Evolutionary conservation across 2,797 vertebrate genomes (phyloP), one percentile per base, ranked within the genome.

Genomic region (Falco columbarius): DNA sequence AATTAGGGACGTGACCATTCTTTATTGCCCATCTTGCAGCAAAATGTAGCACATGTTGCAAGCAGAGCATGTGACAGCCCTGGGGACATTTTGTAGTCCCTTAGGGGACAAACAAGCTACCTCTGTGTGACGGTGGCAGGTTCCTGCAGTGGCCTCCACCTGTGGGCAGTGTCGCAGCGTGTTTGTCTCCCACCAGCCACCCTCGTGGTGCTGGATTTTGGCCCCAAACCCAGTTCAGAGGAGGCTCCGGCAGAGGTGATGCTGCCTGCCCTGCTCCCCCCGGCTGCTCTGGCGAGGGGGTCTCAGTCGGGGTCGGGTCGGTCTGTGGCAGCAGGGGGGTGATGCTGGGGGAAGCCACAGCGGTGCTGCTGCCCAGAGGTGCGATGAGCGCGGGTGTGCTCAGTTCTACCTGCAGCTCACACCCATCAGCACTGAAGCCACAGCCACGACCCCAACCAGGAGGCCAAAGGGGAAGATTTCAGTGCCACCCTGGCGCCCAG

Each of bases 81-180:
- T 10, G 36, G 9, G 46, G 17, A 30, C 3, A 36, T 61, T 58
- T 40, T 44, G 47, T 5, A 66, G 34, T 29, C n/a, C 24, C 22
- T 46, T 14, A 17, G 52, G 24, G 14, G 21, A 34, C 19, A 68
- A 70, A 36, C 12, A 32, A 76, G 71, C 55, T 2, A 0, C 1
- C 1, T 62, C 29, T 2, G 0, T 55, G 79, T 27, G 63, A 26
- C 2, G 47, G 63, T 30, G 56, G 63, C 63, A 42, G 20, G 47
- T 62, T 46, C 29, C 65, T 9, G 6, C 63, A 38, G 55, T 14
- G 32, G 26, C 26, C 54, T n/a, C 34, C 1, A 14, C 56, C 56
- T 11, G 6, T 11, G 4, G n/a, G 42, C 34, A 30, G 6, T 3
- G 1, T n/a, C 2, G 1, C 54, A 9, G 38, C 1, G 24, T 4